phyloP scores from a whole-genome alignment of 2,888 invertebrate genomes.

The Leucozona laternaria region DNA sequence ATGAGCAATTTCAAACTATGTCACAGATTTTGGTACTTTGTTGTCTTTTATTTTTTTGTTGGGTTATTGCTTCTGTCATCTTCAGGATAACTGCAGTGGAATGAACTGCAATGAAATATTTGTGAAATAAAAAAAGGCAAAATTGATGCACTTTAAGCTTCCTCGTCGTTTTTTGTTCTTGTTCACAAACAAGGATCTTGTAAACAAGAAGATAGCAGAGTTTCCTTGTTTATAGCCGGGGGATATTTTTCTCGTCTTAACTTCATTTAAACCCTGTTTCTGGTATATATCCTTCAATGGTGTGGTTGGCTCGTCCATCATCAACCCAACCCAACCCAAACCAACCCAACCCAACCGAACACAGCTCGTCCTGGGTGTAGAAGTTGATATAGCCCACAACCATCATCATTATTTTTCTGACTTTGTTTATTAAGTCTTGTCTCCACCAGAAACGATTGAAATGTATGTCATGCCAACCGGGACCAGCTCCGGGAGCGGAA shows the following conservation, averaged over 20 bases:
- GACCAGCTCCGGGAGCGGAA: too few relatives aligned
- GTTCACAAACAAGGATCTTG: conserved; percentile 19
- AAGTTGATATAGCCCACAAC: conserved; percentile 1
- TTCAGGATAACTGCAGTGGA: conserved; percentile 58
- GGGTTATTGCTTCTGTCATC: conserved; percentile 37
- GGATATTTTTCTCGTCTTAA: conserved; percentile 62
- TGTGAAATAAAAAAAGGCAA: conserved; percentile 13
- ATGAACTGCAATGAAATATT: conserved; percentile 61
- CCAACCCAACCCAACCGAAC: too few relatives aligned
- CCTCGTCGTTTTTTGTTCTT: not conserved
- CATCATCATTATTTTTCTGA: conserved; percentile 51
- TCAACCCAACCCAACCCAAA: not conserved
- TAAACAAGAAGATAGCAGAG: conserved; percentile 41
- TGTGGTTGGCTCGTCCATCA: conserved; percentile 50
- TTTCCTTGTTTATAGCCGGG: conserved; percentile 26
- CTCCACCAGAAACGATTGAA: conserved; percentile 58
- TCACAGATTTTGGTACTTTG: conserved; percentile 44
- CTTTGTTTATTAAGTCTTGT: conserved; percentile 66
- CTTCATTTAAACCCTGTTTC: conserved; percentile 54
- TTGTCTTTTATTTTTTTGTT: conserved; percentile 13
- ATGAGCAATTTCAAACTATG: conserved; percentile 53
- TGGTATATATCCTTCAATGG: conserved; percentile 52
- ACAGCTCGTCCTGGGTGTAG: not conserved
- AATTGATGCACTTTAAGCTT: conserved; percentile 8
- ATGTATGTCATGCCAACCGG: conserved; percentile 67